These are phyloP conservation scores for Drosophila kikkawai DNA, from an alignment of 1,140 invertebrate genomes.

Conservation along the genomic window DNA sequence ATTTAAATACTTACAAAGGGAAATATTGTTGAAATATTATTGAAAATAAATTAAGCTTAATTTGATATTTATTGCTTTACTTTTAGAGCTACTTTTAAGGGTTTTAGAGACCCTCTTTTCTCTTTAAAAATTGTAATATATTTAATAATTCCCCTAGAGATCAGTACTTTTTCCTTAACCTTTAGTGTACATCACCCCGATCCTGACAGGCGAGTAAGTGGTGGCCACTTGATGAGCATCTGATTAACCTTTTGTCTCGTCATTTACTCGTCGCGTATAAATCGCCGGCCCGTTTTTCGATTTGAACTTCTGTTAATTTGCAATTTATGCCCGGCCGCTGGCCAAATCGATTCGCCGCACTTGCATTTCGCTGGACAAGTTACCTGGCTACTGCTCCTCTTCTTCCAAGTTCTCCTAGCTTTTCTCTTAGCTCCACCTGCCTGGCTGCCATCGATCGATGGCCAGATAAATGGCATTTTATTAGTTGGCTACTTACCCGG, in stretches of 20 bases:
- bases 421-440: constrained; percentile 11
- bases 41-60: background rate
- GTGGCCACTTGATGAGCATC: constrained; percentile 32
- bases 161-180: background rate
- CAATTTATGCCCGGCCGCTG: constrained; percentile 69
- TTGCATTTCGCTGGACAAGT: constrained; percentile 41
- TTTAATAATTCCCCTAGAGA: background rate
- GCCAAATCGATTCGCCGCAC: constrained; percentile 62
- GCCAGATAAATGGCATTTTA: constrained; percentile 79
- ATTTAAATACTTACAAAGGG: background rate
- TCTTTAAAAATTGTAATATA: too few species aligned
- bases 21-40: background rate
- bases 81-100: background rate
- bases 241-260: constrained; percentile 55
- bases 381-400: background rate
- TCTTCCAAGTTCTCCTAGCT: constrained; percentile 2
- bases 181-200: background rate
- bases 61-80: background rate
- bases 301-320: constrained; percentile 72
- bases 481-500: constrained; percentile 63
- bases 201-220: background rate
- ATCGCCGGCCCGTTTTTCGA: constrained; percentile 46
- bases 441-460: constrained; percentile 61
- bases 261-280: constrained; percentile 61
- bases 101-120: background rate